These are phyloP conservation scores for Rhinoptilus africanus DNA, from an alignment of 2,113 vertebrate genomes.

Conservation along the genomic window DNA sequence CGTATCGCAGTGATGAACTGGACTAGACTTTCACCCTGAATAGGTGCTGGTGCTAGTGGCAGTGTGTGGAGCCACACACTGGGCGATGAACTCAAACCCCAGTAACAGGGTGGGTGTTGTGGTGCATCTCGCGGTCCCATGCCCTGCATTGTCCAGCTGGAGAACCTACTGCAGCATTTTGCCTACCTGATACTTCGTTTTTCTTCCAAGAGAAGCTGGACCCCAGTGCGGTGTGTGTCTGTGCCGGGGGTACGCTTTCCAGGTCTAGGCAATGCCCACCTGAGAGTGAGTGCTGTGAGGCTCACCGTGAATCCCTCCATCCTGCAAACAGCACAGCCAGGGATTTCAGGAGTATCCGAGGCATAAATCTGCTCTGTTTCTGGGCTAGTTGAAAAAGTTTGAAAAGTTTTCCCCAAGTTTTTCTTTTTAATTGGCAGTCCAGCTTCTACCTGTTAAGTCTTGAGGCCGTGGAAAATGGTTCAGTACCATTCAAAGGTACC, in stretches of 20 bases:
- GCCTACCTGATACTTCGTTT: background rate
- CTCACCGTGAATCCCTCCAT: fast-evolving
- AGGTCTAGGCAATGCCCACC: background rate
- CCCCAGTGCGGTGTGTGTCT: fast-evolving
- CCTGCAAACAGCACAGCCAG: background rate
- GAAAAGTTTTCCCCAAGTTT: background rate
- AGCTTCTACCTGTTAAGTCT: background rate
- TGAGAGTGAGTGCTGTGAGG: background rate
- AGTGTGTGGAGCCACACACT: fast-evolving
- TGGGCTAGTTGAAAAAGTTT: background rate
- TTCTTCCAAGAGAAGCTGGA: background rate
- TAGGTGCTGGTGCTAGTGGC: fast-evolving
- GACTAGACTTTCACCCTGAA: background rate
- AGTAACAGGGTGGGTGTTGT: fast-evolving
- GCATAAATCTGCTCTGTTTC: background rate
- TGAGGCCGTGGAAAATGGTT: background rate
- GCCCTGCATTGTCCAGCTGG: background rate
- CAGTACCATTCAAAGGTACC: background rate
- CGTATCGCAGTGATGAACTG: background rate
- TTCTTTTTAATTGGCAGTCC: background rate
- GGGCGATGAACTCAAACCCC: background rate
- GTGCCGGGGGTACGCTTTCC: fast-evolving
- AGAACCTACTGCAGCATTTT: background rate
- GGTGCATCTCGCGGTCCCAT: background rate
- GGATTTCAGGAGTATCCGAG: background rate